A percentile compares a stretch with the other conserved stretches of the same genome.
Conservation (phyloP, 2,888 invertebrate genomes). For the Protodeltote pygarga region DNA sequence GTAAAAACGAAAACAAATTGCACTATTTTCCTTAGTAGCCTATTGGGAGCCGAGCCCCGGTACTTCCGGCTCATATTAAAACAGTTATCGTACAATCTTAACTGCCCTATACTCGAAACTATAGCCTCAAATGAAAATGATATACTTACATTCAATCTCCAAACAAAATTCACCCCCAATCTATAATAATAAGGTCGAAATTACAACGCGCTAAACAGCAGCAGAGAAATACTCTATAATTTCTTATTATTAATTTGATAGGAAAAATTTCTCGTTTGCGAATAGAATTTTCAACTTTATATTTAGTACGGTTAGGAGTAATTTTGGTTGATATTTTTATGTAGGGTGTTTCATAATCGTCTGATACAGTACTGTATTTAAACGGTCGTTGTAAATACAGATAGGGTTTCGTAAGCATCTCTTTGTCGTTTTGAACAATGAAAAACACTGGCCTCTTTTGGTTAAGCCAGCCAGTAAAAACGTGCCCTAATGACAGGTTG, state of each 20-base stretch:
- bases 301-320: slow-evolving; percentile 31
- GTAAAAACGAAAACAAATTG: slow-evolving; percentile 70
- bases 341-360: slow-evolving; percentile 34
- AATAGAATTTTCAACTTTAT: slow-evolving; percentile 61
- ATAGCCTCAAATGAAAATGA: slow-evolving; percentile 79
- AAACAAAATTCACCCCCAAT: slow-evolving; percentile 59
- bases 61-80: slow-evolving; percentile 86
- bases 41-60: slow-evolving; percentile 63
- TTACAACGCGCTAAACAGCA: slow-evolving; percentile 29
- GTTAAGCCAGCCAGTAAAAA: slow-evolving; percentile 43
- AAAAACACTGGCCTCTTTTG: slow-evolving; percentile 50
- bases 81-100: slow-evolving; percentile 83
- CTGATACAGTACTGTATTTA: slow-evolving; percentile 54
- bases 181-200: slow-evolving; percentile 46
- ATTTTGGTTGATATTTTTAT: slow-evolving; percentile 32
- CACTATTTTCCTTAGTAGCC: slow-evolving; percentile 71
- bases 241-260: slow-evolving; percentile 84
- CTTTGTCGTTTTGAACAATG: slow-evolving; percentile 53
- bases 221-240: slow-evolving; percentile 65
- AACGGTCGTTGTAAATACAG: slow-evolving; percentile 59
- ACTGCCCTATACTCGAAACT: slow-evolving; percentile 84
- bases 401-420: slow-evolving; percentile 50
- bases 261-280: slow-evolving; percentile 66
- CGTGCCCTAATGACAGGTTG: slow-evolving; percentile 39
- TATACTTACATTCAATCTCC: slow-evolving; percentile 68